A percentile compares a stretch with the other conserved stretches of the same genome.
phyloP scores from a whole-genome alignment of 2,113 vertebrate genomes.

The Muntiacus muntjak region DNA sequence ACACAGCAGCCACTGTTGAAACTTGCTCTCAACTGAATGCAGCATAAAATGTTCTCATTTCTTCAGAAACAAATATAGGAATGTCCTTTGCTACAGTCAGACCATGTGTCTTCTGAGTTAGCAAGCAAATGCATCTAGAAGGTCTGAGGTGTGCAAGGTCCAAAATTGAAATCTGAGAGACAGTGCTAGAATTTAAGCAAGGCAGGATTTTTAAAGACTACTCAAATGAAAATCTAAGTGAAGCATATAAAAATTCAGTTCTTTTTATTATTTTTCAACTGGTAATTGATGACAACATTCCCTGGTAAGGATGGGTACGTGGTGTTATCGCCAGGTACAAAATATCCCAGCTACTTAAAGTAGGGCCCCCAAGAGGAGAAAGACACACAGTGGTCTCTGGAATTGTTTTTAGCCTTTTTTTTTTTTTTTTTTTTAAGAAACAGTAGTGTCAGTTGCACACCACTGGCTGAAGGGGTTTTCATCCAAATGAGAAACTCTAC shows the following conservation, averaged over 20 bases:
- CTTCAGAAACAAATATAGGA: conserved; percentile 58
- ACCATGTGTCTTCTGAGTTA: conserved; percentile 44
- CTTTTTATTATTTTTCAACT: conserved; percentile 66
- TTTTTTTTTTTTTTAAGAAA: not conserved
- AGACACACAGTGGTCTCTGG: not conserved
- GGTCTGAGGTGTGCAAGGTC: conserved; percentile 46
- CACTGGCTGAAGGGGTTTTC: conserved; percentile 47
- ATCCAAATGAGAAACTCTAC: not conserved
- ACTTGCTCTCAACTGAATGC: conserved; percentile 52
- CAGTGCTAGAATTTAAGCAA: conserved; percentile 72
- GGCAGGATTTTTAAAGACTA: conserved; percentile 65
- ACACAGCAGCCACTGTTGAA: not conserved
- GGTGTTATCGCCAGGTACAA: not conserved
- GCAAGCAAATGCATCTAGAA: conserved; percentile 42
- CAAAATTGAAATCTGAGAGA: conserved; percentile 60
- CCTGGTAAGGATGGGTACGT: conserved; percentile 3
- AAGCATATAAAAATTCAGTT: conserved; percentile 70
- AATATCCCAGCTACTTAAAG: not conserved
- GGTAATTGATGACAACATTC: conserved; percentile 34
- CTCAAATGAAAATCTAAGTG: conserved; percentile 51
- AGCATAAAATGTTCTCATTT: conserved; percentile 42
- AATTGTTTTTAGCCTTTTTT: not conserved
- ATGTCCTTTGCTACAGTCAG: conserved; percentile 64
- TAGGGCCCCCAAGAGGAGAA: not conserved
- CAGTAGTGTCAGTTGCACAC: not conserved